Conservation (phyloP, 2,888 invertebrate species). For the Iphiclides podalirius region DNA sequence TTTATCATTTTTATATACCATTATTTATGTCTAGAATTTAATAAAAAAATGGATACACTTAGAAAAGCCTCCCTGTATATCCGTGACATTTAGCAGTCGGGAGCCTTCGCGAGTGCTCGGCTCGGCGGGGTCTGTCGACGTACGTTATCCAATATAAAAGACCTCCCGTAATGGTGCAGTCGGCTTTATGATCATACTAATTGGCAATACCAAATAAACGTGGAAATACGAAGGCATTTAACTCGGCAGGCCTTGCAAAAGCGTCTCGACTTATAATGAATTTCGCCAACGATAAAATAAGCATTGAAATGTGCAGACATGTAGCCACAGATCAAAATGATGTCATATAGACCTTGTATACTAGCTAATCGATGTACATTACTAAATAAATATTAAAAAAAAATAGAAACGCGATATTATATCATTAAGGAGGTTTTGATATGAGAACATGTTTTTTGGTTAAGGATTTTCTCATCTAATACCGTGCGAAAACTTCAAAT, state of each 20-base stretch:
- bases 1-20: too few species aligned
- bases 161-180: slow-evolving; percentile 56
- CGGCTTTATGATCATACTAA: slow-evolving; percentile 64
- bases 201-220: slow-evolving; percentile 67
- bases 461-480: too few species aligned
- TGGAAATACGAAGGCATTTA: slow-evolving; percentile 56
- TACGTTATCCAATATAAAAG: slow-evolving; percentile 31
- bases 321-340: slow-evolving; percentile 18
- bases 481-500: too few species aligned
- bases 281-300: slow-evolving; percentile 35
- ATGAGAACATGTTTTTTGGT: too few species aligned
- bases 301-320: slow-evolving; percentile 29
- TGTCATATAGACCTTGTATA: not conserved
- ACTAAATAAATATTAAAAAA: too few species aligned
- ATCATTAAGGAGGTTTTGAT: not conserved
- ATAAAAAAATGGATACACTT: too few species aligned
- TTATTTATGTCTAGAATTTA: too few species aligned
- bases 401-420: too few species aligned
- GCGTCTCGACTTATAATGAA: slow-evolving; percentile 38
- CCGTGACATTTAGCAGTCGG: not conserved
- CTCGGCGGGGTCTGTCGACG: slow-evolving; percentile 27
- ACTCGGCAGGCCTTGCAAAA: slow-evolving; percentile 34
- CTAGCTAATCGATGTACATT: not conserved
- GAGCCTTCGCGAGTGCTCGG: not conserved
- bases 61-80: too few species aligned